Conservation (phyloP, 37 sponge, comb jelly and placozoan species). For the Aplysina aerophoba region DNA sequence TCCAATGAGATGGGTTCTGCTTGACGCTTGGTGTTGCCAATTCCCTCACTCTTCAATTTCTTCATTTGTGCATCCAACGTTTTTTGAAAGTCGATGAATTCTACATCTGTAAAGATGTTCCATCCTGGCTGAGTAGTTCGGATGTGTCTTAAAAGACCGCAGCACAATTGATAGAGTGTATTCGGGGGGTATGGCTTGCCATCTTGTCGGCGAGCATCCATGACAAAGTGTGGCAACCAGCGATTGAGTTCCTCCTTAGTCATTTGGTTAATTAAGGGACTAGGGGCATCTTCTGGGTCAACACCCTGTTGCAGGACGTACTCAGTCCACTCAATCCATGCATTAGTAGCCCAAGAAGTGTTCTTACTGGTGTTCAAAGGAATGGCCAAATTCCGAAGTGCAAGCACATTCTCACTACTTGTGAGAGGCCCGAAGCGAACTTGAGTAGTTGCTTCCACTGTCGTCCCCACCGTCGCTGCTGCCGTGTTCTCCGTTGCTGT, state of each 20-base stretch:
- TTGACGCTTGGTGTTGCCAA: conserved; percentile 36
- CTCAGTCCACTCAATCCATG: conserved; percentile 3
- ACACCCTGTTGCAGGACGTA: not conserved
- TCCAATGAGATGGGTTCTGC: conserved; percentile 48
- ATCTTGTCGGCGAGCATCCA: conserved; percentile 34
- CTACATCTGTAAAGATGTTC: conserved; percentile 26
- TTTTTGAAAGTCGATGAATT: conserved; percentile 38
- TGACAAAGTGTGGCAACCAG: conserved; percentile 43
- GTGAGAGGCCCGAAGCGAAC: conserved; percentile 11
- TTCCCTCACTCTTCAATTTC: conserved; percentile 29
- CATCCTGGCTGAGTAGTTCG: conserved; percentile 12
- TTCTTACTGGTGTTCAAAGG: conserved; percentile 15
- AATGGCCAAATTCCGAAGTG: not conserved
- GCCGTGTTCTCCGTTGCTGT: too few species aligned
- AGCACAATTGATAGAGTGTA: conserved; percentile 41
- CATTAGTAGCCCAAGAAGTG: conserved; percentile 19
- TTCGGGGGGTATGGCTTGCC: conserved; percentile 52
- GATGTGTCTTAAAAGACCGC: conserved; percentile 42
- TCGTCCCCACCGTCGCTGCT: too few species aligned
- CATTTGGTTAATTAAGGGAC: not conserved
- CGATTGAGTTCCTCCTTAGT: conserved; percentile 30
- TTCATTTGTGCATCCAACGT: conserved; percentile 56
- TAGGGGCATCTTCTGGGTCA: not conserved
- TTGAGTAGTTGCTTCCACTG: too few species aligned
- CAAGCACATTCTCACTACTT: not conserved